phyloP scores from a whole-genome alignment of 2,797 vertebrate genomes.

The Danio tinwini region DNA sequence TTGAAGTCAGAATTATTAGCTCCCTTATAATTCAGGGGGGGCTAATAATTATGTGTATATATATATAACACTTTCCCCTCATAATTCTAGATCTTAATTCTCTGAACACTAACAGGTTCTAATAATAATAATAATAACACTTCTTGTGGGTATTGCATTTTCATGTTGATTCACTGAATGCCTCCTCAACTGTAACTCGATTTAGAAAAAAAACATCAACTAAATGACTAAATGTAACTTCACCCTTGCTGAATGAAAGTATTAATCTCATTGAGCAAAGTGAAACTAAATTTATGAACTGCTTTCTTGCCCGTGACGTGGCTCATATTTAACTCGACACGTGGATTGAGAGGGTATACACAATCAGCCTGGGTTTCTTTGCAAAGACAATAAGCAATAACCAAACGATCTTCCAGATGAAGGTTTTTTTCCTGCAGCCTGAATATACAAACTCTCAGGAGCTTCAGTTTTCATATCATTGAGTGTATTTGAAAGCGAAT shows the following conservation, averaged over 20 bases:
- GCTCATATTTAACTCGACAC: constrained; percentile 4
- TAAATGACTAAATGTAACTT: too few relatives aligned
- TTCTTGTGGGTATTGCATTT: too few relatives aligned
- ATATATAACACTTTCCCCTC: too few relatives aligned
- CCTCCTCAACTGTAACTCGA: too few relatives aligned
- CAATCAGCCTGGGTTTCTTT: constrained; percentile 63
- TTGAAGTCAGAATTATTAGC: too few relatives aligned
- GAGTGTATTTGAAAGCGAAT: constrained; percentile 69
- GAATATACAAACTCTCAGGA: constrained; percentile 53
- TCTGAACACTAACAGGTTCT: too few relatives aligned
- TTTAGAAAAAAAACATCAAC: too few relatives aligned
- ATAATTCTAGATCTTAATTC: too few relatives aligned
- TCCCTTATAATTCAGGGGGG: too few relatives aligned
- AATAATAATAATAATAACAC: too few relatives aligned
- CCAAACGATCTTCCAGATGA: constrained; percentile 62
- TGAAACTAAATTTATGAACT: constrained; percentile 7
- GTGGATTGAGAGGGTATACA: constrained; percentile 10
- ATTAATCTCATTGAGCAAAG: neutral
- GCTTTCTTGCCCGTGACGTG: constrained; percentile 1
- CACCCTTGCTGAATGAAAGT: neutral
- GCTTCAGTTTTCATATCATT: constrained; percentile 76
- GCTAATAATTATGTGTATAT: too few relatives aligned
- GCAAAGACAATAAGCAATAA: constrained; percentile 74
- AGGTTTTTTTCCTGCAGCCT: constrained; percentile 42
- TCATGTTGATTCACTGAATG: too few relatives aligned